Base-by-base conservation (phyloP, 2,888 invertebrate species). In the Thymelicus lineola region DNA sequence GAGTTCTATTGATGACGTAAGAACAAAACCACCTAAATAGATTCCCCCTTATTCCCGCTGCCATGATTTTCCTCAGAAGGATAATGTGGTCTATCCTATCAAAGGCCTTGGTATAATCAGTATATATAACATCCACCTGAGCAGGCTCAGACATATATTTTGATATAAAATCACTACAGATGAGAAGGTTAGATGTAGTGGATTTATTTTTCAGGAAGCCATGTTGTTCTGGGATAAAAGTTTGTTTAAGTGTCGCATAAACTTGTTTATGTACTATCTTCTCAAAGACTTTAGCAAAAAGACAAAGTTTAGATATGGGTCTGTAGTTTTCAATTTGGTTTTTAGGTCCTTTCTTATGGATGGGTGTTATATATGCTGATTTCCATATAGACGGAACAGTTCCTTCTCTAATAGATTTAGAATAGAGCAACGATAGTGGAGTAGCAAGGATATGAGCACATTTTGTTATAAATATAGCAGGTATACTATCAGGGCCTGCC, bases 31-130 rank as follows among this genome's bases (percentile, higher is more conserved):
- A 77, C 10, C 72, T 70, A 2, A 72, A 58, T 9, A 74, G 20
- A 55, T 74, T 58, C 4, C 70, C 73, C n/a, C 57, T 72, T 12
- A 73, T 72, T 1, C 74, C 72, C 1, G 72, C 60, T 10, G 50
- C 38, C 0, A 63, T 20, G 17, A 73, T 28, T 17, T 75, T 74
- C 7, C 14, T 42, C 3, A 73, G 42, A 5, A 75, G 66, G 14
- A 76, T 71, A 55, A 67, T 48, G 61, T 76, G 73, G 55, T 75
- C 71, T 7, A 74, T 67, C 35, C 65, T 71, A 17, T 75, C 75
- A 36, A 74, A 75, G 6, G 73, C 74, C 50, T 75, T 77, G 64
- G 72, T 64, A 36, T 75, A 74, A 55, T 76, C 74, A 0, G 71
- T 73, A 59, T 75, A 65, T 5, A 72, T 66, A 7, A 74, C 73